Evolutionary conservation across 2,888 invertebrate genomes (phyloP), one percentile per base, ranked within the genome.

Genomic region (Eilema griseolum): DNA sequence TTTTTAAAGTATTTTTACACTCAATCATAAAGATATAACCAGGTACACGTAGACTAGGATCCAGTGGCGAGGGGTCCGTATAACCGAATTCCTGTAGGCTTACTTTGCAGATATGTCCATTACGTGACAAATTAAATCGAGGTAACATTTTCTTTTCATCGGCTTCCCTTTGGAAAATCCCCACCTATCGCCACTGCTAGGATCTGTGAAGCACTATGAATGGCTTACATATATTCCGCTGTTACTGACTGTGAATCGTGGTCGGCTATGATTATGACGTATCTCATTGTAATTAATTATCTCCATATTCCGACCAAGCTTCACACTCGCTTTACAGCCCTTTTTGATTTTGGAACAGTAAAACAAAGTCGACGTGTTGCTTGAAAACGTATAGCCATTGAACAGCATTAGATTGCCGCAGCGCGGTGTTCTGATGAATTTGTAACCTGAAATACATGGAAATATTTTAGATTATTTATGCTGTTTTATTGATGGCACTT

Each of bases 361-460:
- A 28, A 60, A 74, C 8, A 63, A n/a, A 23, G 57, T 24, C 7
- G 20, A 3, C 0, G 59, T 33, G 0, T 67, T 59, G 5, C 37
- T 66, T 14, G 69, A 46, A 60, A 67, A 72, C 12, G 86, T 85
- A 63, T 80, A 84, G 3, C 80, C 82, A 10, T 80, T 73, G 28
- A 82, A 41, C 81, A 85, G 52, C 24, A 72, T 28, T 20, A 69
- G n/a, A 3, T 10, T 14, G 16, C n/a, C 8, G 23, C 61, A 62
- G 20, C 31, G 24, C n/a, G 24, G 14, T n/a, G 33, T 61, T 33
- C 26, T 41, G 31, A 66, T 14, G 41, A 67, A 67, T 24, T 7
- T 23, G 23, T 52, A 67, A 33, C 26, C 67, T 66, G 59, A 60
- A 66, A 66, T 41, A 26, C 16, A 46, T 14, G n/a, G 3, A 8